Evolutionary conservation across 2,113 vertebrate species (phyloP).

Genomic region (Lepus timidus): DNA sequence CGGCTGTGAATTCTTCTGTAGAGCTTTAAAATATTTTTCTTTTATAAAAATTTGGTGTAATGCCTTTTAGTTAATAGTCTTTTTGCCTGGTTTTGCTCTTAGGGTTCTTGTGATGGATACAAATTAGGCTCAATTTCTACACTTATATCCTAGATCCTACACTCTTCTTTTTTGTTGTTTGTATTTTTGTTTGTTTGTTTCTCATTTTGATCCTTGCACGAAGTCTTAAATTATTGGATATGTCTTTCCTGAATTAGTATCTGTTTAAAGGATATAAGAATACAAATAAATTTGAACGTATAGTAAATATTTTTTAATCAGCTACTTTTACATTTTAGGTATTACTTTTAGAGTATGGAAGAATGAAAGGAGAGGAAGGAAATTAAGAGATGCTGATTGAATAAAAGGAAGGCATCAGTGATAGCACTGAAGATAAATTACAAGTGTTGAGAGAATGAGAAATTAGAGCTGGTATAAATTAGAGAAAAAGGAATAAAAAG

Average conservation of each 20-base stretch:
- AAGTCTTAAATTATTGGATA: conserved; percentile 48
- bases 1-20: not conserved
- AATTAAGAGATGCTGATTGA: conserved; percentile 39
- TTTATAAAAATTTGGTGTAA: conserved; percentile 50
- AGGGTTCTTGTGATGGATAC: not conserved
- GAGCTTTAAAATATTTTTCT: conserved; percentile 59
- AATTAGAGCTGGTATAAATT: conserved; percentile 35
- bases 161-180: not conserved
- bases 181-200: not conserved
- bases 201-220: conserved; percentile 53
- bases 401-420: conserved; percentile 33
- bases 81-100: conserved; percentile 44
- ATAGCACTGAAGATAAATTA: conserved; percentile 48
- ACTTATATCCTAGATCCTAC: not conserved
- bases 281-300: conserved; percentile 43
- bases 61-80: conserved; percentile 46
- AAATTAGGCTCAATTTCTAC: conserved; percentile 18
- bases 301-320: not conserved
- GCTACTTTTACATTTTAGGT: not conserved
- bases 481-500: conserved; percentile 53
- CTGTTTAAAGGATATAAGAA: conserved; percentile 27
- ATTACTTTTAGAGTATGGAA: conserved; percentile 24
- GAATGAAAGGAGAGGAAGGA: conserved; percentile 26
- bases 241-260: conserved; percentile 48
- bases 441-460: conserved; percentile 33